phyloP scores from a whole-genome alignment of 1,140 invertebrate species.

The Trichoplusia ni region DNA sequence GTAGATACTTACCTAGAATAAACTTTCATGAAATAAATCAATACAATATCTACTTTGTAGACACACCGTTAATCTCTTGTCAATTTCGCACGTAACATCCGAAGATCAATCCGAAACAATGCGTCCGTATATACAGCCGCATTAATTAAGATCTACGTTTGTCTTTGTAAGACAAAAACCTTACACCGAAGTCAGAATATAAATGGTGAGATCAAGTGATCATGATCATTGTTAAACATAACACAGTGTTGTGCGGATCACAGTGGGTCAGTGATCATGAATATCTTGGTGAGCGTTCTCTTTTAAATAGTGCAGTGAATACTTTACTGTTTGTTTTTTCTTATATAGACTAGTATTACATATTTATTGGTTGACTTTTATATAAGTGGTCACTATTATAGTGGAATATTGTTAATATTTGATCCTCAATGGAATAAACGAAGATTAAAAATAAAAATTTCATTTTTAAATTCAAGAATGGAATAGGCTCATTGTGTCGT shows the following conservation, averaged over 20 bases:
- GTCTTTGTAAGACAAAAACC: constrained; percentile 9
- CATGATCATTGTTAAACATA: constrained; percentile 25
- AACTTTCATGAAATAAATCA: too few relatives aligned
- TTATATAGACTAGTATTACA: background rate
- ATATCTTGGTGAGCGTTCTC: constrained; percentile 19
- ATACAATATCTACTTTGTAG: background rate
- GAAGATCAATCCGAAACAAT: background rate
- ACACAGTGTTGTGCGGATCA: constrained; percentile 20
- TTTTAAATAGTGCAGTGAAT: background rate
- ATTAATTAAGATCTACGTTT: constrained; percentile 8
- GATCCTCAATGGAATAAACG: too few relatives aligned
- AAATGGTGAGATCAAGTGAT: constrained; percentile 22
- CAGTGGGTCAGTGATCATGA: constrained; percentile 22
- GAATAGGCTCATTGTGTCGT: too few relatives aligned
- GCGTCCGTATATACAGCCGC: background rate
- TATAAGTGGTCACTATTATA: too few relatives aligned
- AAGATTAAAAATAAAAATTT: too few relatives aligned
- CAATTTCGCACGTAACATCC: background rate
- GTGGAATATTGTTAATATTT: too few relatives aligned
- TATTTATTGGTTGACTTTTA: too few relatives aligned
- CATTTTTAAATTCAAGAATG: too few relatives aligned
- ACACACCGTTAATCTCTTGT: background rate
- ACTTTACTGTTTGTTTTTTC: background rate
- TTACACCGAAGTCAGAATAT: constrained; percentile 8
- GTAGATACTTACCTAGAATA: too few relatives aligned